Evolutionary conservation across 2,888 invertebrate genomes (phyloP), one percentile per base, ranked within the genome.

Genomic region (Agrochola lota): DNA sequence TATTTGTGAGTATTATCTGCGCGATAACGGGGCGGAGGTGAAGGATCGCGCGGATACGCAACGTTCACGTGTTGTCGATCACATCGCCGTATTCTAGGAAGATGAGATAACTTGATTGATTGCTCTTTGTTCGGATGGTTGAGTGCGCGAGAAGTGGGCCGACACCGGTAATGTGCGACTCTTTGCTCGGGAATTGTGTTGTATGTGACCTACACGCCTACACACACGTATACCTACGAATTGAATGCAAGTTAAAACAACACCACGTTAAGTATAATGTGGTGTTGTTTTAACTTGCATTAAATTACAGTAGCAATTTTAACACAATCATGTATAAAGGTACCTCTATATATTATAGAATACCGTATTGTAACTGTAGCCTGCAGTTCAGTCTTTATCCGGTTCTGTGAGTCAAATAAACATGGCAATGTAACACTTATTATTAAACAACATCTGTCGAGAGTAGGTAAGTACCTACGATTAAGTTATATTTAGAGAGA

Each of bases 1-100:
- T 94, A 94, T 91, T 94, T 94, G 93, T 88, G 90, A 84, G 93
- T 89, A 91, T 91, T 95, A 93, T 94, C 94, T 91, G 91, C 35
- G 74, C 72, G 81, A 85, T 84, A 85, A 60, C 89, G 90, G 90
- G 90, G 88, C 89, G 92, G 82, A 93, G 96, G 96, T 96, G 96
- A 96, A 95, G 95, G 95, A 92, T 92, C 92, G 91, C 91, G 91
- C 91, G 91, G 90, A n/a, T 81, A 87, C 88, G 88, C 88, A 88
- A 86, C 90, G 91, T 90, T 93, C 95, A 94, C 94, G 95, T 94
- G 94, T 89, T 90, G 90, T 86, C 89, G 91, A 90, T 90, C 92
- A 88, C 81, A 85, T 77, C 85, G 84, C 92, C 91, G 91, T 84
- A 74, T 91, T 94, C 94, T 93, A 89, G 90, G 94, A 93, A 94